Evolutionary conservation across 2,113 vertebrate genomes (phyloP).

Genomic region (Actenoides lindsayi): DNA sequence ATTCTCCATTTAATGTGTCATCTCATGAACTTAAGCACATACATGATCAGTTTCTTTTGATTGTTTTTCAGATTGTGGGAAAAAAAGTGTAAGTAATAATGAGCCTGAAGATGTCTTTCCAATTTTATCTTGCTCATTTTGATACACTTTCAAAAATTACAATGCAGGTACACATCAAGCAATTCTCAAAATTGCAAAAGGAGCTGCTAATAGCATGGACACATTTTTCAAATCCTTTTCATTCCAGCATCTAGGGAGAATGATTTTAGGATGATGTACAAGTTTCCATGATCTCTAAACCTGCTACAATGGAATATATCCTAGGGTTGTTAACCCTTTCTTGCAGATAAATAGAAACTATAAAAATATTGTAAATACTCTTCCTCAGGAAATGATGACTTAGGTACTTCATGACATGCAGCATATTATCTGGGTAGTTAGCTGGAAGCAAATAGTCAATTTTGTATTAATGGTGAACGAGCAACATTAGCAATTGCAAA

Average conservation of each 20-base stretch:
- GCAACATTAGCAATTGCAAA: neutral
- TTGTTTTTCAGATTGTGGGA: neutral
- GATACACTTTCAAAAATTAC: neutral
- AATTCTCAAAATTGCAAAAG: neutral
- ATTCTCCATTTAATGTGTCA: neutral
- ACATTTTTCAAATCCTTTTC: neutral
- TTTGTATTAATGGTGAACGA: neutral
- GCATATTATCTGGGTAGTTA: neutral
- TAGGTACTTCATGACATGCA: neutral
- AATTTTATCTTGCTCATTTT: neutral
- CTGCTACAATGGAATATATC: neutral
- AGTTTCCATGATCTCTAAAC: neutral
- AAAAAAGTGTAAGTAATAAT: neutral
- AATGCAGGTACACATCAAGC: neutral
- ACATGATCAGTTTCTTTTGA: neutral
- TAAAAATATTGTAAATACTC: neutral
- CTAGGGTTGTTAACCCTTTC: neutral
- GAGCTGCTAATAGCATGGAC: neutral
- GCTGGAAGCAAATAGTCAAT: slow-evolving; percentile 5
- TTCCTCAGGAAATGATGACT: neutral
- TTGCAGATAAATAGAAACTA: neutral
- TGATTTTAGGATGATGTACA: neutral
- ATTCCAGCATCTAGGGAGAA: neutral
- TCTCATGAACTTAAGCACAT: neutral
- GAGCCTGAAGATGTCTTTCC: neutral